These are phyloP conservation scores for Drosophila mulleri DNA, from an alignment of 2,888 invertebrate species.

Conservation along the genomic window DNA sequence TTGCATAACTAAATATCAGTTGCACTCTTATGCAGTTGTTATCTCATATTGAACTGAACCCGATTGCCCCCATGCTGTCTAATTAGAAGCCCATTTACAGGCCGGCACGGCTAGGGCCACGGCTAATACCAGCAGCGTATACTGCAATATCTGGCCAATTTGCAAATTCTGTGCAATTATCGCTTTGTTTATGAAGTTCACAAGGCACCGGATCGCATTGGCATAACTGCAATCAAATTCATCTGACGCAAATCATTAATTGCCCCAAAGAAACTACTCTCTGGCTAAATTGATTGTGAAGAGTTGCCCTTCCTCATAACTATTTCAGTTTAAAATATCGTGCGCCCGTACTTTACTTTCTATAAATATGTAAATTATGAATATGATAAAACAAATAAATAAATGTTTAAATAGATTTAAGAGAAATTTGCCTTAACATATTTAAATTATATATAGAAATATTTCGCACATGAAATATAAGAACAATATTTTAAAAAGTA, in stretches of 20 bases:
- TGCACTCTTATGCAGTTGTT: neutral
- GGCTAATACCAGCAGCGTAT: constrained; percentile 19
- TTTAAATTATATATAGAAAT: no score
- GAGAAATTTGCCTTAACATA: no score
- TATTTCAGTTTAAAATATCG: neutral
- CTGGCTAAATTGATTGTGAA: constrained; percentile 3
- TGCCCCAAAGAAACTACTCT: constrained; percentile 7
- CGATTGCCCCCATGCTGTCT: constrained; percentile 9
- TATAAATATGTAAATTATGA: no score
- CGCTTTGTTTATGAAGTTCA: constrained; percentile 31
- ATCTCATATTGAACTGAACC: constrained; percentile 1
- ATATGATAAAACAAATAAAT: no score
- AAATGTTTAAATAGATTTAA: no score
- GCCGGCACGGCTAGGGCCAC: constrained; percentile 33
- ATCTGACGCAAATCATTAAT: constrained; percentile 27
- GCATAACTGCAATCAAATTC: neutral
- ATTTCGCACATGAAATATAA: no score
- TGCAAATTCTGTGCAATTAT: constrained; percentile 14
- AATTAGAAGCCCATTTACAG: constrained; percentile 35
- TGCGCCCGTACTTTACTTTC: no score
- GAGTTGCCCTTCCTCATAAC: neutral
- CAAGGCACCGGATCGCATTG: constrained; percentile 12
- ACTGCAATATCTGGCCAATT: constrained; percentile 42
- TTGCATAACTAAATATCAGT: constrained; percentile 35
- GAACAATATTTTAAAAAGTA: no score